Evolutionary conservation across 2,888 invertebrate genomes (phyloP), one percentile per base, ranked within the genome.

Genomic region (Xestia sexstrigata): DNA sequence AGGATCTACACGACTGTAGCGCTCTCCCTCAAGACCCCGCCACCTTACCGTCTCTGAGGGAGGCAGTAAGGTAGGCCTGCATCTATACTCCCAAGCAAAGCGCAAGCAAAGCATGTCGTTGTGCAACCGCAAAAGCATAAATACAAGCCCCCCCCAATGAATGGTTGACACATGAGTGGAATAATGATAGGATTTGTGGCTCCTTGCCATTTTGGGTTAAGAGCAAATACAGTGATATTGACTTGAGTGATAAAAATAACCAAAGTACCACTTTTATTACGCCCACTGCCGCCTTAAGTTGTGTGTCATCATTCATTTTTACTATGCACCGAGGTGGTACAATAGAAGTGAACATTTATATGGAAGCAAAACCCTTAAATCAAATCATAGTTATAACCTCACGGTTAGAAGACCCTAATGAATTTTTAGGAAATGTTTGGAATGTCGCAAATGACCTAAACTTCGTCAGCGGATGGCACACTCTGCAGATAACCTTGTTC

Each of bases 201-300:
- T 62, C 2, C 2, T 69, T 74, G 52, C 69, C 70, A 1, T 74
- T 76, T 42, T 93, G 93, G 94, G 74, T 81, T 4, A 63, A 88
- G n/a, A 87, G 87, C 8, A 70, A 66, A 4, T 87, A 82, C 66
- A 73, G 49, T 23, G 15, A 78, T 39, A 39, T 65, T n/a, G 30
- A 49, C 0, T 3, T 84, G 13, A 8, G 26, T 15, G 79, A 88
- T n/a, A 90, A 86, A 13, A 55, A 92, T 79, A 72, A 82, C 0
- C 45, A 47, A 0, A 93, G 94, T 60, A 79, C 74, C 0, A 78
- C 55, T 7, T 93, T 89, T 69, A 91, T 95, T 52, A 85, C 87
- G 0, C 91, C 91, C 20, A 11, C 30, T 62, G 26, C n/a, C 0
- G 3, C 20, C 20, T 3, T 42, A 3, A 79, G 72, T 72, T 79